A percentile compares a stretch with the other conserved stretches of the same genome.
Evolutionary conservation across 2,113 vertebrate species (phyloP).

Genomic region (Andinoacara biseriatus): DNA sequence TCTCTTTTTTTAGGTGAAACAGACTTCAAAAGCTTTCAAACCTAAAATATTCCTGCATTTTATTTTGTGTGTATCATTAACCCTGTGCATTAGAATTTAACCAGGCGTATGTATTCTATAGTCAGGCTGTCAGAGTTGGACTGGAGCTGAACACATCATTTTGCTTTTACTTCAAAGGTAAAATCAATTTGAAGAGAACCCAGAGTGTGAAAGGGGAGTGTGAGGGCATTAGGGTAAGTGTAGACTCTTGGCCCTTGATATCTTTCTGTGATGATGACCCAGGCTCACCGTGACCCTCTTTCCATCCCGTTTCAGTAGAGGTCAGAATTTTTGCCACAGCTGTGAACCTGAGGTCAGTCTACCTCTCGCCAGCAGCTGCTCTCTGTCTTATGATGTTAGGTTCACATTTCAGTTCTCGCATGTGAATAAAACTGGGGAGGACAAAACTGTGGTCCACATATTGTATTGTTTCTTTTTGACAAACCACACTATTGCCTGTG

Average conservation of each 20-base stretch:
- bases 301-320: constrained; percentile 34
- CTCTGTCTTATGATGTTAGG: constrained; percentile 51
- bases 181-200: constrained; percentile 56
- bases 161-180: constrained; percentile 49
- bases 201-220: constrained; percentile 16
- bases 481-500: not conserved
- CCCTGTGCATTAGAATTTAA: not conserved
- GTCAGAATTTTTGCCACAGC: constrained; percentile 46
- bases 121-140: constrained; percentile 8
- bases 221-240: constrained; percentile 61
- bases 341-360: constrained; percentile 46
- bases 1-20: not conserved
- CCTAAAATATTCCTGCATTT: not conserved
- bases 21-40: not conserved
- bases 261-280: constrained; percentile 64
- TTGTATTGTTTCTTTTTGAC: not conserved
- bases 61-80: not conserved
- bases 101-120: not conserved
- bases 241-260: constrained; percentile 63
- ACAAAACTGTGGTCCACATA: constrained; percentile 12
- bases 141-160: constrained; percentile 45
- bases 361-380: constrained; percentile 63
- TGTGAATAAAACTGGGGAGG: constrained; percentile 22
- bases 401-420: constrained; percentile 50
- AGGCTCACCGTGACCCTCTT: constrained; percentile 30